A percentile compares a stretch with the other conserved stretches of the same genome.
Evolutionary conservation across 2,797 vertebrate genomes (phyloP).

Genomic region (Sternarchorhynchus goeldii): DNA sequence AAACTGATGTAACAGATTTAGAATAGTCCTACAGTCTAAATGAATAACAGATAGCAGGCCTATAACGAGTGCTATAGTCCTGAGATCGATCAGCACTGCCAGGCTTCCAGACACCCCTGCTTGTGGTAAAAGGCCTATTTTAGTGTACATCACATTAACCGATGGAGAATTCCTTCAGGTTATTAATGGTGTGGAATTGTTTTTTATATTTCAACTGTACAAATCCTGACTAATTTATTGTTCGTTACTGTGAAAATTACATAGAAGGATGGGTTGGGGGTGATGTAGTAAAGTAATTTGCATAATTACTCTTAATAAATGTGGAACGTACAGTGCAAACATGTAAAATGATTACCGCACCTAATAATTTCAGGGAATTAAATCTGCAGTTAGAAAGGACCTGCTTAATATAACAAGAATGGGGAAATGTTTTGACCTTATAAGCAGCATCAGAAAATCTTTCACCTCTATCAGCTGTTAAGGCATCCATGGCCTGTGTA

Average conservation of each 20-base stretch:
- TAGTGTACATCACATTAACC: slow-evolving; percentile 9
- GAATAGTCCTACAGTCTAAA: no score
- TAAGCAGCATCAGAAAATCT: not conserved
- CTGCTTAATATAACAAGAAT: slow-evolving; percentile 3
- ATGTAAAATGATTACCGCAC: slow-evolving; percentile 30
- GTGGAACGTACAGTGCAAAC: slow-evolving; percentile 34
- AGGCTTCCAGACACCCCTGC: not conserved
- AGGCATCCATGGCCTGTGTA: not conserved
- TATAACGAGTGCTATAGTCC: not conserved
- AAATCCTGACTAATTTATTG: slow-evolving; percentile 33
- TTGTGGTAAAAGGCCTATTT: slow-evolving; percentile 24
- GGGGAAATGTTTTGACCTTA: slow-evolving; percentile 8
- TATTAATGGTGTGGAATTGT: slow-evolving; percentile 38
- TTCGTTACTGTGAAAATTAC: slow-evolving; percentile 47
- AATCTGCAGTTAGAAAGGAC: slow-evolving; percentile 8
- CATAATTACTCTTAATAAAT: slow-evolving; percentile 52
- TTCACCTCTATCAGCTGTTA: slow-evolving; percentile 1
- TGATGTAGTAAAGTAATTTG: slow-evolving; percentile 40
- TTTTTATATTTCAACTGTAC: slow-evolving; percentile 41
- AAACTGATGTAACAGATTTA: no score
- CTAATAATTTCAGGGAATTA: slow-evolving; percentile 40
- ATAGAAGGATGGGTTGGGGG: slow-evolving; percentile 19
- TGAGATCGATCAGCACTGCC: not conserved
- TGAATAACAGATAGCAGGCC: no score
- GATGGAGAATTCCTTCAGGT: slow-evolving; percentile 22